Conservation (phyloP, 2,113 vertebrate species). For the Nestor notabilis region DNA sequence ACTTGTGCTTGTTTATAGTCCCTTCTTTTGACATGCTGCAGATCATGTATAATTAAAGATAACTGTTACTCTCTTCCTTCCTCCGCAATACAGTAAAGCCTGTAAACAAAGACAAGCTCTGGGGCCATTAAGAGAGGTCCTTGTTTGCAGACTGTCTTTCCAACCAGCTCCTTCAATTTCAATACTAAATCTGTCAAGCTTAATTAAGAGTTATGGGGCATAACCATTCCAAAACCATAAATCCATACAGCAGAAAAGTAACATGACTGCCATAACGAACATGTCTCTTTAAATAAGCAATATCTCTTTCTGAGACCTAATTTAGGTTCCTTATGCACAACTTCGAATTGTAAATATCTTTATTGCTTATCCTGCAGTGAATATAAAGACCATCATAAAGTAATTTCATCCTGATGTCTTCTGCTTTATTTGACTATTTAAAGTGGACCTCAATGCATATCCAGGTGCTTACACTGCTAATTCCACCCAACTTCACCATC, state of each 20-base stretch:
- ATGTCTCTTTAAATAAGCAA: constrained; percentile 20
- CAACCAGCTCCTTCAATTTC: constrained; percentile 44
- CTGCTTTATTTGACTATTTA: constrained; percentile 35
- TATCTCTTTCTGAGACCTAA: constrained; percentile 28
- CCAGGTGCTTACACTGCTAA: not conserved
- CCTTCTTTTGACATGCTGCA: constrained; percentile 11
- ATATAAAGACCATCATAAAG: constrained; percentile 3
- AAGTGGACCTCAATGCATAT: not conserved
- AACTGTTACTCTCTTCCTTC: not conserved
- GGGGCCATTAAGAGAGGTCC: constrained; percentile 51
- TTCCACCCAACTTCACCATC: not conserved
- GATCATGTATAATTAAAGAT: constrained; percentile 51
- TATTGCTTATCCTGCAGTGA: constrained; percentile 25
- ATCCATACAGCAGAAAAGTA: constrained; percentile 38
- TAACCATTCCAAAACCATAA: constrained; percentile 42
- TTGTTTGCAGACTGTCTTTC: constrained; percentile 51
- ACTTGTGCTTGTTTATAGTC: constrained; percentile 8
- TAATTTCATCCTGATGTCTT: not conserved
- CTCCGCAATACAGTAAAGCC: constrained; percentile 1
- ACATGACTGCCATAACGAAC: not conserved
- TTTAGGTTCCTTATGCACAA: constrained; percentile 11
- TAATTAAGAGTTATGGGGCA: constrained; percentile 70
- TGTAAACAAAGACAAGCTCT: constrained; percentile 59
- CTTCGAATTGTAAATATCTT: not conserved
- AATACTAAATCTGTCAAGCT: constrained; percentile 59